Evolutionary conservation across 2,113 vertebrate genomes (phyloP).

Genomic region (Hemibagrus wyckioides): DNA sequence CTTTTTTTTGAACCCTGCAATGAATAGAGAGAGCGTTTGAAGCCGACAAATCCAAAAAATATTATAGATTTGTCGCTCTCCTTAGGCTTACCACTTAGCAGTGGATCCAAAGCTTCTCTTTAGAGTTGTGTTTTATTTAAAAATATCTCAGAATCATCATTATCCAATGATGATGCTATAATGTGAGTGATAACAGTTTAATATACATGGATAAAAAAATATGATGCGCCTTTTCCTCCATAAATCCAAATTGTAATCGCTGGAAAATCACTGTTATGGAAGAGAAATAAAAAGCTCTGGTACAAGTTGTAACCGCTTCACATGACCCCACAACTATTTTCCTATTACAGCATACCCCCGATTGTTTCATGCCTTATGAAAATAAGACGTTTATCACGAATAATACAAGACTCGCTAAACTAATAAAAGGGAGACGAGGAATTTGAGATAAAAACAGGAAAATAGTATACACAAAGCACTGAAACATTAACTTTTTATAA

Average conservation of each 20-base stretch:
- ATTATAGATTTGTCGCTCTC: neutral
- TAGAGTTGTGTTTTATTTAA: neutral
- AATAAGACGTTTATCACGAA: no score
- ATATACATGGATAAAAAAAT: neutral
- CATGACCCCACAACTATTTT: neutral
- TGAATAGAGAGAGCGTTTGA: neutral
- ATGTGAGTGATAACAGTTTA: neutral
- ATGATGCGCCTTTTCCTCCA: neutral
- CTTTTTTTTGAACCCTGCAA: slow-evolving; percentile 59
- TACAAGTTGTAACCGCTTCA: neutral
- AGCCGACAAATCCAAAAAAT: neutral
- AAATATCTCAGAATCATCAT: neutral
- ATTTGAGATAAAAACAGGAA: no score
- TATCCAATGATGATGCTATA: neutral
- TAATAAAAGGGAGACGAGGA: no score
- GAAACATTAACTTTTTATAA: no score
- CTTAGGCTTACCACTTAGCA: neutral
- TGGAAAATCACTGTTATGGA: neutral
- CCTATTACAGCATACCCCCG: neutral
- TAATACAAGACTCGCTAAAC: no score
- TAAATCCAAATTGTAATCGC: neutral
- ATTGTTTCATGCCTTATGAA: neutral
- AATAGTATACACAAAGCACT: no score
- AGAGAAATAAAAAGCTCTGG: neutral
- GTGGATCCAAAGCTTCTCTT: neutral